Base-by-base conservation (phyloP, 2,113 vertebrate genomes). In the Lepisosteus osseus region DNA sequence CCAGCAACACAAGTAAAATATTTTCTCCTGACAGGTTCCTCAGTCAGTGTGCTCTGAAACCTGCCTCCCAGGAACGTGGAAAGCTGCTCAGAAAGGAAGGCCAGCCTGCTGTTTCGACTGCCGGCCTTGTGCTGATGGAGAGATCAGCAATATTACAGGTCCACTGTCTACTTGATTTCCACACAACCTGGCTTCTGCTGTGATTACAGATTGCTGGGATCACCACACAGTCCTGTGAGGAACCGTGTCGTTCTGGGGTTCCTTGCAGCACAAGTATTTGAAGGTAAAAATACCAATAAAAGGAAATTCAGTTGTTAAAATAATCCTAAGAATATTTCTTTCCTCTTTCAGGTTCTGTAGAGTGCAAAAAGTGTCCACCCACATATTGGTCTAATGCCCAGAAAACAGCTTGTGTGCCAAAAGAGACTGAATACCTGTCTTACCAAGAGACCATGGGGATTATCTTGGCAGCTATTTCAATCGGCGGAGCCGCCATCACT, bases 21-120 rank as follows among this genome's bases (percentile, higher is more conserved):
- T 17, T 17, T 17, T 13, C 14, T 44, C 42, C 43, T 44, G n/a
- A 6, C 41, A 83, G 79, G 76, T 82, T 3, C 80, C 83, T 4
- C 72, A 77, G 70, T 86, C 84, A 66, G 54, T 83, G 57, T 85
- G 81, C 61, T 84, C 82, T 75, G 56, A 12, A 44, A 74, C 67
- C 54, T 86, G 85, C 44, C 79, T 65, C 57, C 72, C 78, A 17
- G 86, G 80, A 41, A 77, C 79, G 45, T 70, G 83, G 51, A 81
- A 80, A 72, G 81, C 78, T 42, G 71, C 69, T 15, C 82, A 84
- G 75, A 84, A 85, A 74, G 78, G 82, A 67, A 82, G 72, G 55
- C 78, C 83, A 3, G 68, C 82, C n/a, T 86, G 84, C 76, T 87
- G 83, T 57, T 85, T 82, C 62, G 81, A 85, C 77, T 86, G 83